Evolutionary conservation across 2,113 vertebrate genomes (phyloP), one percentile per base, ranked within the genome.

Genomic region (Planiliza haematocheilus): DNA sequence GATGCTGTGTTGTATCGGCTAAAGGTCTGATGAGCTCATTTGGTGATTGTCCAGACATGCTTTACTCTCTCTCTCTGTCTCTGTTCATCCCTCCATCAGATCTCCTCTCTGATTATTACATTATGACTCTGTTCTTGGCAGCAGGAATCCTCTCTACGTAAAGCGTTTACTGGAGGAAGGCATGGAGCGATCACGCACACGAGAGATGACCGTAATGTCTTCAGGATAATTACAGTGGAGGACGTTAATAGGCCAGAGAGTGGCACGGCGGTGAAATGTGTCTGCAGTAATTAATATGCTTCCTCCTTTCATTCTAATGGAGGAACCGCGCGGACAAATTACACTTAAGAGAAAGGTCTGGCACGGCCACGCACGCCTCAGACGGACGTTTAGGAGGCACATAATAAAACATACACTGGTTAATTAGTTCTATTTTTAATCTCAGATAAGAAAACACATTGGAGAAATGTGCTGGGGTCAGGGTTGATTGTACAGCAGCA

Each of bases 141-240:
- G 45, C 11, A 67, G 36, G 61, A 66, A 53, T 71, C 45, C 14
- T 62, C 48, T 61, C n/a, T 17, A 0, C 67, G 62, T 79, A 50
- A 71, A 62, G 70, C 58, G 45, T 58, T 50, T 65, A 57, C 48
- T 24, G 57, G 48, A 1, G 1, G 52, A 16, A 12, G 0, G 20
- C 4, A 56, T 55, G 61, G 42, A 39, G 66, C 8, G 14, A 20
- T 49, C 21, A 13, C 24, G 2, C 59, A n/a, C 52, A 1, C 50
- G 2, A 42, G 63, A 51, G 57, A 37, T 21, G 12, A 21, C 58
- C 66, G 13, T 6, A 57, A 58, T 65, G 59, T 68, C 77, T 70
- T 72, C 69, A 41, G 65, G 49, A 60, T 87, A 88, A 90, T 90
- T 89, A 88, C 73, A 70, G 52, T 39, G 4, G 55, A 82, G 61